phyloP scores from a whole-genome alignment of 2,797 vertebrate species.

The Enteromius radiatus region DNA sequence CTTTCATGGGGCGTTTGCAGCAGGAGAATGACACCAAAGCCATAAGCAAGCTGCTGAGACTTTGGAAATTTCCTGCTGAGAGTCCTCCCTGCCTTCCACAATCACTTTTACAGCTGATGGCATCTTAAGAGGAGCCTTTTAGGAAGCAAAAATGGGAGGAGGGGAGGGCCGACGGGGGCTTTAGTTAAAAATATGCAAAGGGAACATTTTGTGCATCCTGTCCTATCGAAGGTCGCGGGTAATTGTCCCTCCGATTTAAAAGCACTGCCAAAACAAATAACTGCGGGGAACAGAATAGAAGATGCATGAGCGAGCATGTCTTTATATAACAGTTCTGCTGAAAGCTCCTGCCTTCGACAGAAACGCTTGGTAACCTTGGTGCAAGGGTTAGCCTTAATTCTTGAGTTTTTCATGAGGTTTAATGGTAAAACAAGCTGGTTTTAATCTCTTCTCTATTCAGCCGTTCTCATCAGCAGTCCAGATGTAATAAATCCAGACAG shows the following conservation, averaged over 20 bases:
- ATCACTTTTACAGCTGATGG: slow-evolving; percentile 53
- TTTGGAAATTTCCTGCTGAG: slow-evolving; percentile 45
- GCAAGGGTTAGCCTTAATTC: slow-evolving; percentile 18
- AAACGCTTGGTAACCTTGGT: slow-evolving; percentile 43
- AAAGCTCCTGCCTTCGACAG: slow-evolving; percentile 55
- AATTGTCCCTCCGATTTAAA: slow-evolving; percentile 54
- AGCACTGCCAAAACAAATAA: slow-evolving; percentile 59
- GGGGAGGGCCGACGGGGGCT: slow-evolving; percentile 18
- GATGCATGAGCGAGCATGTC: slow-evolving; percentile 56
- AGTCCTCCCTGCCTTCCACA: slow-evolving; percentile 48
- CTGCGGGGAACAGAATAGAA: slow-evolving; percentile 45
- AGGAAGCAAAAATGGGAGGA: slow-evolving; percentile 29
- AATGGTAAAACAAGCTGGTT: slow-evolving; percentile 23
- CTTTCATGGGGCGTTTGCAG: slow-evolving; percentile 38
- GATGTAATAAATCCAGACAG: slow-evolving; percentile 40
- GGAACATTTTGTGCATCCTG: slow-evolving; percentile 54
- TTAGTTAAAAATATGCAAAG: slow-evolving; percentile 59
- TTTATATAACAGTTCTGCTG: slow-evolving; percentile 61
- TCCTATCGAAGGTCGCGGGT: slow-evolving; percentile 57
- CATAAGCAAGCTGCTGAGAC: slow-evolving; percentile 42
- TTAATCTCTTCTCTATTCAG: slow-evolving; percentile 27
- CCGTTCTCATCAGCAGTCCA: slow-evolving; percentile 31
- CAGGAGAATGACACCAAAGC: slow-evolving; percentile 41
- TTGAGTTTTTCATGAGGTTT: slow-evolving; percentile 14
- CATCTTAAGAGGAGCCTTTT: slow-evolving; percentile 34